These are phyloP conservation scores for Acronicta psi DNA, from an alignment of 2,888 invertebrate species.

Conservation along the genomic window DNA sequence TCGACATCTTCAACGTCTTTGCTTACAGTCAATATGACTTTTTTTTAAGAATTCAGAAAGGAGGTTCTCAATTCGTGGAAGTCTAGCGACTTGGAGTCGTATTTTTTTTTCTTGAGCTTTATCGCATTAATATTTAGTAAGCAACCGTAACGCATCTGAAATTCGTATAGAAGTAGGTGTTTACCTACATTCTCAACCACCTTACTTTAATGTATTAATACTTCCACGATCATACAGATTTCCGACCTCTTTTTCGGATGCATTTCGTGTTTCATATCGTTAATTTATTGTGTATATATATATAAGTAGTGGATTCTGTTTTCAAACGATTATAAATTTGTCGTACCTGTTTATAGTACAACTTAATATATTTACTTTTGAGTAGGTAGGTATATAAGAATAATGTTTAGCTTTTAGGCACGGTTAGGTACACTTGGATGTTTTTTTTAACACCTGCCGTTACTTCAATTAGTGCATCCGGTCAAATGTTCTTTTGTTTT, in stretches of 20 bases:
- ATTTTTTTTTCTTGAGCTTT: too few relatives aligned
- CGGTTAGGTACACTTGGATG: conserved; percentile 1
- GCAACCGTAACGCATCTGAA: conserved; percentile 25
- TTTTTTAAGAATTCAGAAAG: not conserved
- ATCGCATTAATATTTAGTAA: conserved; percentile 40
- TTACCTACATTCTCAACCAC: too few relatives aligned
- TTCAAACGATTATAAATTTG: too few relatives aligned
- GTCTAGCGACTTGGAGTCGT: too few relatives aligned
- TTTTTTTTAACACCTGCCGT: conserved; percentile 15
- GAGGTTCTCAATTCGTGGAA: too few relatives aligned
- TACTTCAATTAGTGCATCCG: conserved; percentile 37
- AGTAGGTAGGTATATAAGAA: not conserved
- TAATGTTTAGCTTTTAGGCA: conserved; percentile 4
- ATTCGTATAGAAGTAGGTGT: conserved; percentile 32
- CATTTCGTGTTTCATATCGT: too few relatives aligned
- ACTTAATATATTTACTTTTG: too few relatives aligned
- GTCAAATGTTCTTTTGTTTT: conserved; percentile 31
- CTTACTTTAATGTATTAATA: too few relatives aligned
- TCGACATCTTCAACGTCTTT: conserved; percentile 14
- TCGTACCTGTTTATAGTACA: too few relatives aligned
- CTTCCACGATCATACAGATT: too few relatives aligned
- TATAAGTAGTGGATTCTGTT: too few relatives aligned
- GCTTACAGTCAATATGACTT: conserved; percentile 9
- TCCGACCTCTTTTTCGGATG: conserved; percentile 22
- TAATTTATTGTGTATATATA: too few relatives aligned